These are phyloP conservation scores for Tortricodes alternella DNA, from an alignment of 2,888 invertebrate species.

Conservation along the genomic window DNA sequence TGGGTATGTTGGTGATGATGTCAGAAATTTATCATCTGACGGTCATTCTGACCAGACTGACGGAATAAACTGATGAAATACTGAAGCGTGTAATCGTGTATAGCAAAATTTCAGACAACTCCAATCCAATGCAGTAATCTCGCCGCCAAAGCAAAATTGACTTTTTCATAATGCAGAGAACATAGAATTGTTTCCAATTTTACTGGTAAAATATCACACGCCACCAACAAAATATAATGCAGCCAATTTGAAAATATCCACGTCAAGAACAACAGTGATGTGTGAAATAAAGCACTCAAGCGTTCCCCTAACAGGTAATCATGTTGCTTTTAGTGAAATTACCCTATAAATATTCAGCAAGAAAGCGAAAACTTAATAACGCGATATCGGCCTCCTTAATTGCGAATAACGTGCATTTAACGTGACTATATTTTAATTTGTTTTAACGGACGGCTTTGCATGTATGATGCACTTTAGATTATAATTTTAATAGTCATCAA, in stretches of 20 bases:
- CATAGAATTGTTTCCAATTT: too few species aligned
- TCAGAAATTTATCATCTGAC: too few species aligned
- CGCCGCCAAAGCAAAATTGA: too few species aligned
- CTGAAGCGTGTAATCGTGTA: too few species aligned
- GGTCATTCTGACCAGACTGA: too few species aligned
- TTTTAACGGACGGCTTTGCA: conserved; percentile 35
- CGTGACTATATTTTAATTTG: conserved; percentile 30
- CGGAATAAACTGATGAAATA: too few species aligned
- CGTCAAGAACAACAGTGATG: conserved; percentile 27
- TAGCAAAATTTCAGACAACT: too few species aligned
- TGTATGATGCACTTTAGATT: conserved; percentile 35
- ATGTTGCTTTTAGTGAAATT: conserved; percentile 79
- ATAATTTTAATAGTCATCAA: neutral
- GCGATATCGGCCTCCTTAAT: conserved; percentile 66
- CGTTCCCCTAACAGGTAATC: conserved; percentile 56
- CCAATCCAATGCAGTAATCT: too few species aligned
- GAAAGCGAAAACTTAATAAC: conserved; percentile 67
- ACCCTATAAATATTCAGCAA: conserved; percentile 77
- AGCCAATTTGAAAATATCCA: neutral
- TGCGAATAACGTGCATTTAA: conserved; percentile 67
- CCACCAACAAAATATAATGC: neutral
- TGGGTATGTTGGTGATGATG: too few species aligned
- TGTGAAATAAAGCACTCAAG: conserved; percentile 46
- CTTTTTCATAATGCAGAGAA: too few species aligned
- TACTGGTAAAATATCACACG: neutral